Conservation (phyloP, 2,888 invertebrate species). For the Boloria selene region DNA sequence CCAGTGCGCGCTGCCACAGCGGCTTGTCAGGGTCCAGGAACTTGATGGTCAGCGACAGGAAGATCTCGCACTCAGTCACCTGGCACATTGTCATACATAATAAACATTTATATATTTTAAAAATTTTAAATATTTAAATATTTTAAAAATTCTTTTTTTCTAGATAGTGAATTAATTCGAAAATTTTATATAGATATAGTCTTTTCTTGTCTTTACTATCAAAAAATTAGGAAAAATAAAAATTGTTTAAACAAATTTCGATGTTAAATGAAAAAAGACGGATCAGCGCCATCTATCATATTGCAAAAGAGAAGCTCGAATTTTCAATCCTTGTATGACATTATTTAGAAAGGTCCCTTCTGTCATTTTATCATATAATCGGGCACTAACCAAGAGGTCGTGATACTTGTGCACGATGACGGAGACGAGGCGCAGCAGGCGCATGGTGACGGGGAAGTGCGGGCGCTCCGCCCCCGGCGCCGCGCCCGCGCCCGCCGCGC, state of each 20-base stretch:
- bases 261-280: no score
- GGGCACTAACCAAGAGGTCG: conserved; percentile 87
- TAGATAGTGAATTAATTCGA: no score
- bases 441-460: conserved; percentile 98
- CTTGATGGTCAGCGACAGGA: conserved; percentile 97
- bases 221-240: neutral
- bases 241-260: neutral
- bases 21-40: conserved; percentile 98
- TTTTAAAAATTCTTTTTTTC: no score
- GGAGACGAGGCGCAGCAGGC: conserved; percentile 95
- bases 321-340: no score
- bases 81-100: no score
- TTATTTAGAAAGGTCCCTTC: no score
- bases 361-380: no score
- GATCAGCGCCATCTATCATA: no score
- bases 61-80: conserved; percentile 99
- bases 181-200: no score
- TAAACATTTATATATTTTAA: no score
- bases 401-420: conserved; percentile 97
- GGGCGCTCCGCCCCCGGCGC: conserved; percentile 90
- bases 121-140: no score
- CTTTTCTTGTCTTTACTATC: neutral
- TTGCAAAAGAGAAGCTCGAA: no score
- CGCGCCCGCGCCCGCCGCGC: conserved; percentile 82
- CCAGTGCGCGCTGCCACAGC: conserved; percentile 96